Conservation (phyloP, 2,797 vertebrate genomes). For the Myotis planiceps region DNA sequence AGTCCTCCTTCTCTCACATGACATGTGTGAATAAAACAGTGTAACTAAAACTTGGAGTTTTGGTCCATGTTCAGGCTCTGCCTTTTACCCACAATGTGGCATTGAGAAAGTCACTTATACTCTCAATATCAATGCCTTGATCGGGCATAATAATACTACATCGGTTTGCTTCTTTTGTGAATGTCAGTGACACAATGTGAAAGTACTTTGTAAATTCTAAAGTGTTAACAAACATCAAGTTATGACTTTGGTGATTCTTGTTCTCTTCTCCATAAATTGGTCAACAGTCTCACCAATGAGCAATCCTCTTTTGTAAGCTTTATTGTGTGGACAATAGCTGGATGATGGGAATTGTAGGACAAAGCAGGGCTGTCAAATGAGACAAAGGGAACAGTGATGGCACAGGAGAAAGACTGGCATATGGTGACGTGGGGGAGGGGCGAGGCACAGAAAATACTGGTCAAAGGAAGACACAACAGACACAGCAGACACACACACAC, state of each 20-base stretch:
- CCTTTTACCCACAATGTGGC: neutral
- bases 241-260: neutral
- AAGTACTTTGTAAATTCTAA: neutral
- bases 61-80: neutral
- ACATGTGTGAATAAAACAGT: neutral
- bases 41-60: neutral
- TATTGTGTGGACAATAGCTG: conserved; percentile 39
- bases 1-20: neutral
- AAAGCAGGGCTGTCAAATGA: conserved; percentile 60
- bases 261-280: conserved; percentile 1
- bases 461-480: neutral
- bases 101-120: neutral
- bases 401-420: conserved; percentile 67
- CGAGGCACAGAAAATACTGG: neutral
- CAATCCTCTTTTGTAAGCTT: conserved; percentile 16
- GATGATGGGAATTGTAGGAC: conserved; percentile 48
- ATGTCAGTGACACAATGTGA: neutral
- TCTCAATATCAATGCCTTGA: neutral
- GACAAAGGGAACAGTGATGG: conserved; percentile 70
- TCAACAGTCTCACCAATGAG: conserved; percentile 18
- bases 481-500: neutral
- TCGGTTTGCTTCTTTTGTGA: neutral
- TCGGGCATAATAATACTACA: neutral
- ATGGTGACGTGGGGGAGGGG: conserved; percentile 70
- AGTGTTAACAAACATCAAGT: neutral